A percentile compares a stretch with the other conserved stretches of the same genome.
phyloP scores from a whole-genome alignment of 1,140 invertebrate genomes.

The Caenorhabditis elegans region DNA sequence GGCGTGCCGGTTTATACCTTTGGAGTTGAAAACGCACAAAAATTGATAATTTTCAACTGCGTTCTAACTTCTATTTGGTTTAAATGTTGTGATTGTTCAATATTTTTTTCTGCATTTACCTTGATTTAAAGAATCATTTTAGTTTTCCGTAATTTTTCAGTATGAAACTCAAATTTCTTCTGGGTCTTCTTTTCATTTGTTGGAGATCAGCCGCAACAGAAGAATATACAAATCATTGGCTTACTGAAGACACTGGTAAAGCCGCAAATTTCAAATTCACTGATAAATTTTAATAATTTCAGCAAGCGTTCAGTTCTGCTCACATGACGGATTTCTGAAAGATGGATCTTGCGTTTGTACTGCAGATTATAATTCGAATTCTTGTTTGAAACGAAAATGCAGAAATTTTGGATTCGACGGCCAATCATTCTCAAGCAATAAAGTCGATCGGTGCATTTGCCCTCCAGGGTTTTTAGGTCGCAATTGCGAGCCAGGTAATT shows the following conservation, averaged over 20 bases:
- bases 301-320: neutral
- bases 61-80: neutral
- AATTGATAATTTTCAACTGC: neutral
- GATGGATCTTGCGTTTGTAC: neutral
- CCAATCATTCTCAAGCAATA: neutral
- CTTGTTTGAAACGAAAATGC: neutral
- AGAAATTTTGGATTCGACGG: neutral
- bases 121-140: neutral
- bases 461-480: slow-evolving; percentile 23
- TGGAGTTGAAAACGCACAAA: neutral
- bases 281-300: neutral
- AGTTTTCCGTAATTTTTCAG: neutral
- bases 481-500: slow-evolving; percentile 20
- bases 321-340: neutral
- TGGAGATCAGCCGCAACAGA: neutral
- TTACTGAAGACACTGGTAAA: neutral
- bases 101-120: neutral
- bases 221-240: neutral
- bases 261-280: too few relatives aligned
- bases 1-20: slow-evolving; percentile 14
- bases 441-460: neutral
- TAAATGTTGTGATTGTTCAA: too few relatives aligned
- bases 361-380: neutral
- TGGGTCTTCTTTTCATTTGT: neutral
- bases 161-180: neutral